phyloP scores from a whole-genome alignment of 1,140 invertebrate species.

The Leptinotarsa defecta region DNA sequence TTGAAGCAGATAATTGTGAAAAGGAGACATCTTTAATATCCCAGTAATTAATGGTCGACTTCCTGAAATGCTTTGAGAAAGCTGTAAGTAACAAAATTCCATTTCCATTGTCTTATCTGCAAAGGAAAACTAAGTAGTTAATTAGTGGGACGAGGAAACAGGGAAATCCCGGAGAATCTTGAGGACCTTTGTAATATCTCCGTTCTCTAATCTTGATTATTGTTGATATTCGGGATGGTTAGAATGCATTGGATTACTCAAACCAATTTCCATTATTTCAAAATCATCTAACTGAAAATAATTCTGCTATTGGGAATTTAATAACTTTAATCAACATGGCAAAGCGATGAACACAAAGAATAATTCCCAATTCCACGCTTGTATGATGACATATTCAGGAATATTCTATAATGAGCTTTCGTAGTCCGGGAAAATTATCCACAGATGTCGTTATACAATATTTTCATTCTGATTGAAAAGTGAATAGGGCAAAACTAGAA shows the following conservation, averaged over 20 bases:
- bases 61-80: constrained; percentile 35
- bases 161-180: constrained; percentile 17
- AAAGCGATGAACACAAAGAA: no score
- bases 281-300: constrained; percentile 16
- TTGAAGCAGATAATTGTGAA: constrained; percentile 25
- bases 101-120: constrained; percentile 39
- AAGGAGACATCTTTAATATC: constrained; percentile 35
- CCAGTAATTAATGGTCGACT: constrained; percentile 36
- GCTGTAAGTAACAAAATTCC: constrained; percentile 38
- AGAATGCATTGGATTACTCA: constrained; percentile 12
- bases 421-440: no score
- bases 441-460: no score
- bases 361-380: no score
- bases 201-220: constrained; percentile 16
- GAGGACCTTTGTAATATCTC: constrained; percentile 9
- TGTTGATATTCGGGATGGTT: constrained; percentile 17
- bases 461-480: no score
- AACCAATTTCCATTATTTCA: constrained; percentile 13
- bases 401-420: no score
- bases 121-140: constrained; percentile 38
- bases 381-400: no score
- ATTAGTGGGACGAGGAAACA: constrained; percentile 35
- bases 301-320: constrained; percentile 3
- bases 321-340: constrained; percentile 12
- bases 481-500: no score